phyloP scores from a whole-genome alignment of 2,797 vertebrate genomes.

The Phoxinus dragarum region DNA sequence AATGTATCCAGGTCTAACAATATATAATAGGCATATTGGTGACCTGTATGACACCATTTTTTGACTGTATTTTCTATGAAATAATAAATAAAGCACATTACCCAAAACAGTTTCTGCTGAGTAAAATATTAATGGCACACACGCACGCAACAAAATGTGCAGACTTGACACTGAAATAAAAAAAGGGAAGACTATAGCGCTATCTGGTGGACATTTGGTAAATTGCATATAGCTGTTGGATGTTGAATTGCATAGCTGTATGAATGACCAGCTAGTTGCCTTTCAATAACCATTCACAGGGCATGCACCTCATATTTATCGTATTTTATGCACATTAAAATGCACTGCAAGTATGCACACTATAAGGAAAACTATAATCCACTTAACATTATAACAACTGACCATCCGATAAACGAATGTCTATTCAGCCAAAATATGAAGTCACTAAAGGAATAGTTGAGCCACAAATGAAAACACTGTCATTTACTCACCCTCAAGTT shows the following conservation, averaged over 20 bases:
- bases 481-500: not conserved
- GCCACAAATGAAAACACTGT: not conserved
- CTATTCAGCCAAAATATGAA: not conserved
- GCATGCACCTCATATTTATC: not conserved
- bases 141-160: not conserved
- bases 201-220: slow-evolving; percentile 6
- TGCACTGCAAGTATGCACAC: no score
- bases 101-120: not conserved
- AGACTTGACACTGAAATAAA: not conserved
- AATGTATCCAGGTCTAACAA: no score
- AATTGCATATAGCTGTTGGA: not conserved
- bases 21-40: no score
- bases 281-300: not conserved
- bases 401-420: not conserved
- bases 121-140: not conserved
- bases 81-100: no score
- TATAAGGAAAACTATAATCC: not conserved
- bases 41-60: no score
- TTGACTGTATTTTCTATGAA: no score
- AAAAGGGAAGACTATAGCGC: not conserved
- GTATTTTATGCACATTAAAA: not conserved
- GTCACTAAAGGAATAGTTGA: not conserved
- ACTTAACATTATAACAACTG: not conserved
- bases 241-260: not conserved
- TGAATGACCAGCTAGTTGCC: no score